Evolutionary conservation across 2,113 vertebrate genomes (phyloP).

Genomic region (Coreoperca whiteheadi): DNA sequence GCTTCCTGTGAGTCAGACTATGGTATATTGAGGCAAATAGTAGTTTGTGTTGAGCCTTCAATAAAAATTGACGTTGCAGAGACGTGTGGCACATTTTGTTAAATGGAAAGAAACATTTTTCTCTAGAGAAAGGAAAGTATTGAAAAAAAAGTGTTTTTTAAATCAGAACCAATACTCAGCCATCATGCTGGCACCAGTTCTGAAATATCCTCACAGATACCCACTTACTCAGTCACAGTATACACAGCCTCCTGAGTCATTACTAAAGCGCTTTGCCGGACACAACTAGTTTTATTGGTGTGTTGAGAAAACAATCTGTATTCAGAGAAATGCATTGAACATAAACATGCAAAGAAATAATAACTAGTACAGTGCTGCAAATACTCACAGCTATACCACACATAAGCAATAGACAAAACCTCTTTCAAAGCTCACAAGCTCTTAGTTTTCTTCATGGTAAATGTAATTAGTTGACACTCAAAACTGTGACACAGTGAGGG

Average conservation of each 20-base stretch:
- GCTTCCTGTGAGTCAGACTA: not conserved
- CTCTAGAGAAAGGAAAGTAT: not conserved
- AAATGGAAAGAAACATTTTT: not conserved
- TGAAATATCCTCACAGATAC: not conserved
- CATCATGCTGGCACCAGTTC: not conserved
- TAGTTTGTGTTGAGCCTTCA: not conserved
- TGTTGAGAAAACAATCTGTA: slow-evolving; percentile 20
- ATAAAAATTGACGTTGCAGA: not conserved
- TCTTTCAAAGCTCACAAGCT: not conserved
- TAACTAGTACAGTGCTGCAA: slow-evolving; percentile 27
- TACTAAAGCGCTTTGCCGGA: not conserved
- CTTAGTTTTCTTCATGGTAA: not conserved
- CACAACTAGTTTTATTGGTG: not conserved
- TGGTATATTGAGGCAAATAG: not conserved
- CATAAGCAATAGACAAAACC: slow-evolving; percentile 12
- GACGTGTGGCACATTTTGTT: not conserved
- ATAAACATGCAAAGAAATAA: slow-evolving; percentile 46
- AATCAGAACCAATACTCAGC: not conserved
- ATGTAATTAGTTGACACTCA: slow-evolving; percentile 19
- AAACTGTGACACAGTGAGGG: slow-evolving; percentile 12
- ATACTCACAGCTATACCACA: slow-evolving; percentile 26
- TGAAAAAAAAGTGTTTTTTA: not conserved
- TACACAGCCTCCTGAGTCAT: not conserved
- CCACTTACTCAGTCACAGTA: not conserved
- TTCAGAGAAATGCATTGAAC: slow-evolving; percentile 30